Percentiles rank a stretch among this genome's conserved stretches.
phyloP scores from a whole-genome alignment of 2,888 invertebrate species.

The Pseudeuparius sepicola region DNA sequence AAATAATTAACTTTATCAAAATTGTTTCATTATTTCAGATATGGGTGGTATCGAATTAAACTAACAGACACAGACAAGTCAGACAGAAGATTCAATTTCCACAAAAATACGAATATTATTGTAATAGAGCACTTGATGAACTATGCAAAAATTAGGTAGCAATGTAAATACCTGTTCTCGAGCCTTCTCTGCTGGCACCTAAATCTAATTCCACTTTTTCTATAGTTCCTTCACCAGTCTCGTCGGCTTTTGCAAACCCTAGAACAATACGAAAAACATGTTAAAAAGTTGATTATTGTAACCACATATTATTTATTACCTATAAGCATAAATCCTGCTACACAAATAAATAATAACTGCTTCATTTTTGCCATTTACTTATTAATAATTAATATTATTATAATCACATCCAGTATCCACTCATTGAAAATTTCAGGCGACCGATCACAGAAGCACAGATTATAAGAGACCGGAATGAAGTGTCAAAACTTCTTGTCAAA shows the following conservation, averaged over 20 bases:
- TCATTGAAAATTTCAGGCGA: too few species aligned
- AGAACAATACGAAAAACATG: constrained; percentile 13
- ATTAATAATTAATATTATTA: constrained; percentile 1
- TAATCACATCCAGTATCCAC: neutral
- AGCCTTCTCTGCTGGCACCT: constrained; percentile 78
- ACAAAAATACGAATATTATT: constrained; percentile 38
- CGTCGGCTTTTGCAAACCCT: constrained; percentile 41
- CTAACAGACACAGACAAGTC: constrained; percentile 23
- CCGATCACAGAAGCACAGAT: too few species aligned
- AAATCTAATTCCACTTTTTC: constrained; percentile 67
- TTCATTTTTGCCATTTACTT: constrained; percentile 30
- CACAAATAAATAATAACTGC: constrained; percentile 30
- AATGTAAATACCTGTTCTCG: constrained; percentile 64
- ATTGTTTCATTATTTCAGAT: constrained; percentile 26
- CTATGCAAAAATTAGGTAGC: constrained; percentile 32
- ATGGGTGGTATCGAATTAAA: constrained; percentile 40
- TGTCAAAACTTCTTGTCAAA: too few species aligned
- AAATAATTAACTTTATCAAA: constrained; percentile 6
- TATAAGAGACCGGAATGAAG: too few species aligned
- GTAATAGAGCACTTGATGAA: constrained; percentile 35
- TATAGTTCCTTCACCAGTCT: constrained; percentile 41
- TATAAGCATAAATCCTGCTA: constrained; percentile 30
- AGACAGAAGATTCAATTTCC: constrained; percentile 38
- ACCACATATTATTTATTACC: constrained; percentile 25
- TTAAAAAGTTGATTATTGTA: constrained; percentile 5